These are phyloP conservation scores for Astropecten irregularis DNA, from an alignment of 53 echinoderm and acorn worm species.

Conservation along the genomic window DNA sequence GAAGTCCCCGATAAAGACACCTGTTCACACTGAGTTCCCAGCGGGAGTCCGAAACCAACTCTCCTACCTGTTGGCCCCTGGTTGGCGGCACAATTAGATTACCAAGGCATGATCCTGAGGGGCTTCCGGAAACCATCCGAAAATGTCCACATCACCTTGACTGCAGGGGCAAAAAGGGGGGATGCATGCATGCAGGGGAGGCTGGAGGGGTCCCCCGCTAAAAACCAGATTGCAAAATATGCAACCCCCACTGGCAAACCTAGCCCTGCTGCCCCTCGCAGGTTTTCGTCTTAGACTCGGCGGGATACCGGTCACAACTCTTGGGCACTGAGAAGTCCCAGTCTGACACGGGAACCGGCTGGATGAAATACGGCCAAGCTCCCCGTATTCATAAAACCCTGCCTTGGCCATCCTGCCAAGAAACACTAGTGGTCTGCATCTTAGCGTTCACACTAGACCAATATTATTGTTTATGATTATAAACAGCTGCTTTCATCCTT, in stretches of 20 bases:
- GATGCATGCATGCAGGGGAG: not conserved
- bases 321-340: conserved; percentile 9
- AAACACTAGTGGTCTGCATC: no score
- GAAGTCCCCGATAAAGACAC: conserved; percentile 22
- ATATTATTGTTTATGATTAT: not conserved
- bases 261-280: no score
- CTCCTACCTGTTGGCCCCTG: conserved; percentile 28
- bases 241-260: conserved; percentile 16
- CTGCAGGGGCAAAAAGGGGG: not conserved
- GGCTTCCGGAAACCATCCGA: conserved; percentile 39
- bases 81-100: conserved; percentile 23
- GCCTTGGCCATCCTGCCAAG: not conserved
- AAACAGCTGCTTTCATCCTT: not conserved
- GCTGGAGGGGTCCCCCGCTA: not conserved
- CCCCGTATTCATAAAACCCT: no score
- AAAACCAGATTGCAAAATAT: conserved; percentile 40
- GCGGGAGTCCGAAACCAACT: not conserved
- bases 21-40: conserved; percentile 31
- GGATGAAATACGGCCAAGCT: conserved; percentile 34
- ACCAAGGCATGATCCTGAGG: conserved; percentile 11
- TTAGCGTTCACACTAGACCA: conserved; percentile 9
- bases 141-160: not conserved
- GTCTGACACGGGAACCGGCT: conserved; percentile 21
- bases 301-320: conserved; percentile 13
- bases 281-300: conserved; percentile 23